A percentile compares a stretch with the other conserved stretches of the same genome.
Conservation (phyloP, 2,797 vertebrate species). For the Pelobates cultripes region DNA sequence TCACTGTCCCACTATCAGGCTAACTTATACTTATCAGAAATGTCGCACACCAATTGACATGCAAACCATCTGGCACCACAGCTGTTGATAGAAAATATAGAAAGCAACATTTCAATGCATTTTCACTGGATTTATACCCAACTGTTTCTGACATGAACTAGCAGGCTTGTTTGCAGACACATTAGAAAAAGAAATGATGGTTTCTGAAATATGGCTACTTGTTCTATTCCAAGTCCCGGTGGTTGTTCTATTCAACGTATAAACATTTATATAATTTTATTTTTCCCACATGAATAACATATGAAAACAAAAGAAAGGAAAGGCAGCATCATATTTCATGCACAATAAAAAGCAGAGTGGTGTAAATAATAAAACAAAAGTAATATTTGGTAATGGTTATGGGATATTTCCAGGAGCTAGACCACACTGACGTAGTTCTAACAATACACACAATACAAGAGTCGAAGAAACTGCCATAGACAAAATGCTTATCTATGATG, state of each 20-base stretch:
- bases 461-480: background rate
- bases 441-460: background rate
- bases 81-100: no score
- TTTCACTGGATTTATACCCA: constrained; percentile 5
- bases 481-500: background rate
- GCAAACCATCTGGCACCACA: no score
- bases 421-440: background rate
- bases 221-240: constrained; percentile 7
- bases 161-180: background rate
- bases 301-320: constrained; percentile 9
- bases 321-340: background rate
- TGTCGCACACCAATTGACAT: no score
- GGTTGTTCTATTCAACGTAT: constrained; percentile 7
- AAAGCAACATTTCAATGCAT: background rate
- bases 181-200: background rate
- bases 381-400: background rate
- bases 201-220: constrained; percentile 1
- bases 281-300: constrained; percentile 7
- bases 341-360: background rate
- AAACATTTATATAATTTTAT: constrained; percentile 24
- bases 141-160: background rate
- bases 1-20: no score
- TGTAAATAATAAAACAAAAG: constrained; percentile 11
- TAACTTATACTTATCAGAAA: no score
- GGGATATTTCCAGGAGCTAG: background rate